These are phyloP conservation scores for Pardosa pseudoannulata DNA, from an alignment of 2,888 invertebrate species.

Conservation along the genomic window DNA sequence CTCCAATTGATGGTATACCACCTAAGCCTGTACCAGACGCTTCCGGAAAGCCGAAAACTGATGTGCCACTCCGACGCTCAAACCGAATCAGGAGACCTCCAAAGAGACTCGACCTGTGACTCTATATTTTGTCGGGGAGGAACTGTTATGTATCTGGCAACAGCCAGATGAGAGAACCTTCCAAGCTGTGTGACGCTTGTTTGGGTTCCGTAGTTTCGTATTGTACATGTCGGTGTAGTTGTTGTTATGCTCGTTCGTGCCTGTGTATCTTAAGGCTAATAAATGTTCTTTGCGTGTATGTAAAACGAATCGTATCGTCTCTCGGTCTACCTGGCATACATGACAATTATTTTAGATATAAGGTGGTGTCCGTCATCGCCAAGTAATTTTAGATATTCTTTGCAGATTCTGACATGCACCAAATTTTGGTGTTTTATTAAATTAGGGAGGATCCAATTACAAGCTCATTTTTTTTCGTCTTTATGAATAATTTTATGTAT, in stretches of 20 bases:
- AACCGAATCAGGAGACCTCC: slow-evolving; percentile 37
- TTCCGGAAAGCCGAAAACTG: too few species aligned
- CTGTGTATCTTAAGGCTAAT: slow-evolving; percentile 45
- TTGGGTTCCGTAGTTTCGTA: too few species aligned
- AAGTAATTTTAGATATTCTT: too few species aligned
- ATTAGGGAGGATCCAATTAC: too few species aligned
- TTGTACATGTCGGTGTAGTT: slow-evolving; percentile 44
- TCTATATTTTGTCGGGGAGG: slow-evolving; percentile 30
- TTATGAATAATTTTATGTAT: too few species aligned
- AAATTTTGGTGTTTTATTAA: too few species aligned
- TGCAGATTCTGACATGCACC: too few species aligned
- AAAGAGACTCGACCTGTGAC: slow-evolving; percentile 39
- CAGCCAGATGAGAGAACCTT: slow-evolving; percentile 46
- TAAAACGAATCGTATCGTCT: slow-evolving; percentile 54
- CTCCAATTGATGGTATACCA: not conserved
- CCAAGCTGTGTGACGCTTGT: slow-evolving; percentile 37
- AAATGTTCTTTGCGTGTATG: slow-evolving; percentile 51
- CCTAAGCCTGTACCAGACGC: slow-evolving; percentile 27
- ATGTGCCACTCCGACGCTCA: slow-evolving; percentile 31
- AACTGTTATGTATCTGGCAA: slow-evolving; percentile 49
- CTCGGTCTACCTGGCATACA: slow-evolving; percentile 53
- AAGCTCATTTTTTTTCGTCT: too few species aligned
- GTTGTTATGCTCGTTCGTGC: slow-evolving; percentile 46
- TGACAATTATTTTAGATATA: too few species aligned
- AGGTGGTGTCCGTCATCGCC: too few species aligned